Evolutionary conservation across 1,140 invertebrate species (phyloP).

Genomic region (Drosophila tristis): DNA sequence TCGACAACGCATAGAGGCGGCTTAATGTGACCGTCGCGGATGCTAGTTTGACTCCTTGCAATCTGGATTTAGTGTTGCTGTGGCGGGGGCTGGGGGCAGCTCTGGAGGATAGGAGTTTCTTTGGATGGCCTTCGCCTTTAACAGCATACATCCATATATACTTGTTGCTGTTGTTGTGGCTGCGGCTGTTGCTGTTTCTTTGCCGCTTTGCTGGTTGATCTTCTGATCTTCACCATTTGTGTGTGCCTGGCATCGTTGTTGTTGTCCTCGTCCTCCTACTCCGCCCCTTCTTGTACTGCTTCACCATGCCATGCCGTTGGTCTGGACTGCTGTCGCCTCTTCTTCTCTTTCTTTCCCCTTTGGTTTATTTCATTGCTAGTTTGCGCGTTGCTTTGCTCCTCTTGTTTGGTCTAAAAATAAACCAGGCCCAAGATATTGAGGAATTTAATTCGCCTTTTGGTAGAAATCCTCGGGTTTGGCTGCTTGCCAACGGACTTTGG

Average conservation of each 20-base stretch:
- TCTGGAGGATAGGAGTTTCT: conserved; percentile 27
- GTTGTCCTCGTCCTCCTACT: conserved; percentile 37
- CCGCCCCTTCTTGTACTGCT: conserved; percentile 17
- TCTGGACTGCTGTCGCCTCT: conserved; percentile 8
- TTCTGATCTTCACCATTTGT: conserved; percentile 77
- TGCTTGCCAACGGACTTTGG: conserved; percentile 79
- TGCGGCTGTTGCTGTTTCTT: conserved; percentile 32
- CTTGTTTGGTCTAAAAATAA: conserved; percentile 77
- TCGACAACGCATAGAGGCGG: conserved; percentile 59
- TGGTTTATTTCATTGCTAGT: conserved; percentile 75
- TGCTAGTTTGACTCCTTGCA: conserved; percentile 57
- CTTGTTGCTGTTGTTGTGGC: conserved; percentile 31
- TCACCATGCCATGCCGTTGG: conserved; percentile 12
- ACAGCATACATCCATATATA: conserved; percentile 77
- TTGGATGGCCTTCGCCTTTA: conserved; percentile 80
- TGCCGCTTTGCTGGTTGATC: conserved; percentile 51
- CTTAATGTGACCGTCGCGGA: conserved; percentile 73
- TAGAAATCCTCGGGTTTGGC: conserved; percentile 77
- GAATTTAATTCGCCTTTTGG: conserved; percentile 83
- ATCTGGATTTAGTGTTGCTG: conserved; percentile 64
- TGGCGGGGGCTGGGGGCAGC: conserved; percentile 9
- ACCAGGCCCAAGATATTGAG: conserved; percentile 75
- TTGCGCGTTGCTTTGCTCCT: conserved; percentile 65
- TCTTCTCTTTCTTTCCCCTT: conserved; percentile 44
- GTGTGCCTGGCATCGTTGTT: conserved; percentile 33